Conservation (phyloP, 2,113 vertebrate species). For the Desmodus rotundus region DNA sequence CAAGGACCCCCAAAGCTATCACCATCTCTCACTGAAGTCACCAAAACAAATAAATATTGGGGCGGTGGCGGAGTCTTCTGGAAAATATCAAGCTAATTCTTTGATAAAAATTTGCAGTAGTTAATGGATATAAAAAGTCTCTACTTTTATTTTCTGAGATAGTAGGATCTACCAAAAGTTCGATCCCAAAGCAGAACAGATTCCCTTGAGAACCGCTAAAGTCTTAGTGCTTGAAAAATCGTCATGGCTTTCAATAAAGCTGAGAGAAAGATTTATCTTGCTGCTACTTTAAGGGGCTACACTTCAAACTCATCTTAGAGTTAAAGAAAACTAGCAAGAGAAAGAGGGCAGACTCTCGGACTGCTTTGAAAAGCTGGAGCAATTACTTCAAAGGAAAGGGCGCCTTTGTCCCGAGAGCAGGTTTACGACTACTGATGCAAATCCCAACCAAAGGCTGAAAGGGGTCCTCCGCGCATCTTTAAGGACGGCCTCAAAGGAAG, state of each 20-base stretch:
- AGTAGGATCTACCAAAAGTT: conserved; percentile 76
- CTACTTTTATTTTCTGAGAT: conserved; percentile 72
- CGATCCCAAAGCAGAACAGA: conserved; percentile 78
- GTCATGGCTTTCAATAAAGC: conserved; percentile 80
- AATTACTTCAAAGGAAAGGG: conserved; percentile 81
- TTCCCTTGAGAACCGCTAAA: conserved; percentile 80
- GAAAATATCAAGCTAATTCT: conserved; percentile 70
- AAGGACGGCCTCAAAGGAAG: conserved; percentile 79
- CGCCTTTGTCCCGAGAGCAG: conserved; percentile 82
- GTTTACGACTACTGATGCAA: conserved; percentile 84
- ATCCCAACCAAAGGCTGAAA: conserved; percentile 80
- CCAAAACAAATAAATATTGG: conserved; percentile 59
- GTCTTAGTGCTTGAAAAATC: conserved; percentile 79
- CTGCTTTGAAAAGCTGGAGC: conserved; percentile 81
- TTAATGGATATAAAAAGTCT: conserved; percentile 67
- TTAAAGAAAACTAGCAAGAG: conserved; percentile 53
- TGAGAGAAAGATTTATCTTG: conserved; percentile 81
- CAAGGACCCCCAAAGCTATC: conserved; percentile 37
- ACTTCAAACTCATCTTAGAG: conserved; percentile 73
- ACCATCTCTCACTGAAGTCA: neutral
- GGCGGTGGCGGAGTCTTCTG: conserved; percentile 8
- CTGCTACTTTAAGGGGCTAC: conserved; percentile 80
- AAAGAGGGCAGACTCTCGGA: conserved; percentile 72
- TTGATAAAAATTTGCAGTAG: conserved; percentile 75
- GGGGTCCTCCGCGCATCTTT: conserved; percentile 75